Evolutionary conservation across 2,888 invertebrate genomes (phyloP).

Genomic region (Odontomyia ornata): DNA sequence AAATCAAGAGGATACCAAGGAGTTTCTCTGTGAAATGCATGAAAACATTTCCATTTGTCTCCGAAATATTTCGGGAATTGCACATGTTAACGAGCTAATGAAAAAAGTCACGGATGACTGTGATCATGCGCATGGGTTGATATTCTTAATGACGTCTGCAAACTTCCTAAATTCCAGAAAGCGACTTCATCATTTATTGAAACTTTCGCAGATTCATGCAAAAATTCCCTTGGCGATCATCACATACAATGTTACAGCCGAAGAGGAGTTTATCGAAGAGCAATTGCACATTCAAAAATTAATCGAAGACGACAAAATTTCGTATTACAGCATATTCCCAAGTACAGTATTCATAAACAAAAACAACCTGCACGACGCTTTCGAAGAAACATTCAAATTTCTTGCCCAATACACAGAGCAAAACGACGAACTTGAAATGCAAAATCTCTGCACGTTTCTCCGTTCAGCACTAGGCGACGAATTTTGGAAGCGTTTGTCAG

Average conservation of each 20-base stretch:
- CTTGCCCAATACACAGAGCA: constrained; percentile 66
- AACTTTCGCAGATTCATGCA: constrained; percentile 52
- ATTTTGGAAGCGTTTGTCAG: constrained; percentile 69
- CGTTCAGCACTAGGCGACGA: constrained; percentile 69
- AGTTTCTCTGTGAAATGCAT: constrained; percentile 55
- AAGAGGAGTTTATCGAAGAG: constrained; percentile 46
- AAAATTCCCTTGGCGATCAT: constrained; percentile 58
- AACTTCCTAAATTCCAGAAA: constrained; percentile 52
- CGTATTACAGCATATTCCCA: constrained; percentile 54
- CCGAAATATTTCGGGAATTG: constrained; percentile 57
- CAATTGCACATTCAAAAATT: constrained; percentile 53
- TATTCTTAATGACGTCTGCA: constrained; percentile 56
- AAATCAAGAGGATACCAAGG: not conserved
- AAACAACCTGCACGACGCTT: constrained; percentile 51
- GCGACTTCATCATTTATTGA: constrained; percentile 56
- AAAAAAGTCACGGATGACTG: constrained; percentile 52
- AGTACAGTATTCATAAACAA: constrained; percentile 28
- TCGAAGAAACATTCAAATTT: constrained; percentile 66
- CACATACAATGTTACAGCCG: constrained; percentile 52
- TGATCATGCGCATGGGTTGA: constrained; percentile 57
- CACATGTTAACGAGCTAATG: constrained; percentile 56
- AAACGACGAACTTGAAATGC: constrained; percentile 68
- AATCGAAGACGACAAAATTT: constrained; percentile 64
- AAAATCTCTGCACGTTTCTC: constrained; percentile 68
- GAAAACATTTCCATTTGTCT: constrained; percentile 59